Base-by-base conservation (phyloP, 2,113 vertebrate species). In the Scophthalmus maximus region DNA sequence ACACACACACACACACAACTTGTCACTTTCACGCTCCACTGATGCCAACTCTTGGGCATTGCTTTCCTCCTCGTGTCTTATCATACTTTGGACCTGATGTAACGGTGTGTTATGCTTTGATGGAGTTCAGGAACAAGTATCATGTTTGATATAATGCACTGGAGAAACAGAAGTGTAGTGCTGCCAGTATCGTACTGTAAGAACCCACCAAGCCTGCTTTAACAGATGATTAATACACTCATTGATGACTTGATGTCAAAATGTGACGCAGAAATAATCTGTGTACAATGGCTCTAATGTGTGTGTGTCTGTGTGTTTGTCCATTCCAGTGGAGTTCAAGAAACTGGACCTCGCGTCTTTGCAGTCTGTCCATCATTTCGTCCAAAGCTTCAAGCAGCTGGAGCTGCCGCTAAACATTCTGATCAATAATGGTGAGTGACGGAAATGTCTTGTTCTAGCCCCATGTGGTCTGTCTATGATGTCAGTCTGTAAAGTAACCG, bases 341-440 rank as follows among this genome's bases (percentile, higher is more conserved):
- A 91, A 92, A 68, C 92, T 96, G 78, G 93, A 98, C 88, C 93
- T 98, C 73, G 92, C 94, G 10, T 97, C 96, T 61, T 80, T 95
- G 93, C 91, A 78, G 55, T 97, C 96, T 27, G 75, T 98, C 78
- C 87, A 81, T 65, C 82, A 91, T 6, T 98, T 96, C 65, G 95
- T 94, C n/a, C 82, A 82, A 68, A 76, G 20, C 25, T 98, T 97
- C 93, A 93, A 89, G 88, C 75, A 81, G 63, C 93, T 90, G 89
- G 79, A 86, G 9, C 88, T 94, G 17, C 92, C 92, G 0, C 94
- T 98, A 2, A 94, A 97, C 66, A 82, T 96, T 18, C 89, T 98
- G 78, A 87, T 98, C 74, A 98, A 97, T 81, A 98, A 97, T 66
- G 97, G 97, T 98, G 86, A 94, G 95, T 93, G 56, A 51, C 23